Base-by-base conservation (phyloP, 1,140 invertebrate genomes). In the Drosophila albomicans region DNA sequence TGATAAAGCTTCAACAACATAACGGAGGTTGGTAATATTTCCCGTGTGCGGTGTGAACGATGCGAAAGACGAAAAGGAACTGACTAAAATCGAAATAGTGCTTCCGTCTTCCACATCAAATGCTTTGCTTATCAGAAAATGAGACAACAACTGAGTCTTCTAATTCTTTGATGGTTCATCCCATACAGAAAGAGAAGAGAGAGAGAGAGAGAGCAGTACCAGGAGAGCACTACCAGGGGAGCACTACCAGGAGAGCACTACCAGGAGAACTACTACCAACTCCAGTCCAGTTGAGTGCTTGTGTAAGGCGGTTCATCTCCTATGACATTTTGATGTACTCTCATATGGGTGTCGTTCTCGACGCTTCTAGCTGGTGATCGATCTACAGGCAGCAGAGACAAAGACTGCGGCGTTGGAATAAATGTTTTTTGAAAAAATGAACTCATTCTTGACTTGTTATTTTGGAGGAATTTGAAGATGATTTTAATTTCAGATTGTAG, bases 1-100 rank as follows among this genome's bases (percentile, higher is more conserved):
- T 79, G 68, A 78, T 76, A 70, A 54, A 62, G 45, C 15, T 68
- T 72, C 10, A 70, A 10, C 76, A 86, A 86, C 16, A 51, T 45
- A n/a, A 32, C 15, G 6, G 13, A 41, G 4, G 11, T 43, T 54
- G 16, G 30, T 30, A 38, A 30, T 46, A 25, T 52, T 57, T 43
- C n/a, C 35, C 16, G 15, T 41, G 15, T 45, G 63, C 59, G 54
- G 41, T 79, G 51, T 32, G 41, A n/a, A 56, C 41, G 56, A 45
- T 49, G 62, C 28, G 38, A 66, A 58, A 66, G 38, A 52, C 69
- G 16, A 63, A 79, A 35, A 28, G 52, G 25, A 65, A 86, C 82
- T 86, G 35, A 75, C 46, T 11, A 15, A 13, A 35, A 41, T 5
- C 20, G 10, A 20, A 41, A n/a, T 10, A 38, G 35, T 25, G 8